Percentiles rank a stretch among this genome's conserved stretches.
Conservation (phyloP, 2,113 vertebrate genomes). For the Rhabdomys dilectus region DNA sequence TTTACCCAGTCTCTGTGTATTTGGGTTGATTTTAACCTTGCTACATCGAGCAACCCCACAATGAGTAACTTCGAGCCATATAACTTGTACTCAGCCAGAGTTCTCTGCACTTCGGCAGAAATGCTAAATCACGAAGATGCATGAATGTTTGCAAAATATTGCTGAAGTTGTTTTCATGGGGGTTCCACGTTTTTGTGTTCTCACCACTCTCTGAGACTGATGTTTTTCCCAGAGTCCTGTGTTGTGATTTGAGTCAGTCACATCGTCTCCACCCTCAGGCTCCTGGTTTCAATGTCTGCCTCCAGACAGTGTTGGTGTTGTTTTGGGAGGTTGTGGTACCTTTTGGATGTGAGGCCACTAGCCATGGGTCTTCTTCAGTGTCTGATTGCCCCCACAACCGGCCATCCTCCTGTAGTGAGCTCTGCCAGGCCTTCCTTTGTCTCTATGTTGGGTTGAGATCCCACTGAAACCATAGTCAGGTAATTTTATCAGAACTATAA, state of each 20-base stretch:
- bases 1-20: background rate
- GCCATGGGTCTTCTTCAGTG: background rate
- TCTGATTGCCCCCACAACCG: background rate
- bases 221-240: background rate
- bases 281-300: background rate
- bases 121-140: background rate
- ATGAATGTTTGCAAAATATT: background rate
- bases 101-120: background rate
- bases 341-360: background rate
- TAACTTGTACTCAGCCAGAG: background rate
- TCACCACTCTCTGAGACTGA: no score
- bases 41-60: fast-evolving
- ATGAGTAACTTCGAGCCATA: background rate
- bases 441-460: background rate
- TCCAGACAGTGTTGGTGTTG: no score
- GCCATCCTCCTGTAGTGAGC: background rate
- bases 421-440: no score
- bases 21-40: background rate
- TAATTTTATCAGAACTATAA: background rate
- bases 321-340: background rate
- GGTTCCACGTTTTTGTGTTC: background rate
- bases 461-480: background rate
- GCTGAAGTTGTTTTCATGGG: background rate
- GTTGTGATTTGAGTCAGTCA: background rate
- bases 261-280: background rate